Percentiles rank a stretch among this genome's conserved stretches.
Evolutionary conservation across 2,113 vertebrate species (phyloP).

Genomic region (Clarias magur): DNA sequence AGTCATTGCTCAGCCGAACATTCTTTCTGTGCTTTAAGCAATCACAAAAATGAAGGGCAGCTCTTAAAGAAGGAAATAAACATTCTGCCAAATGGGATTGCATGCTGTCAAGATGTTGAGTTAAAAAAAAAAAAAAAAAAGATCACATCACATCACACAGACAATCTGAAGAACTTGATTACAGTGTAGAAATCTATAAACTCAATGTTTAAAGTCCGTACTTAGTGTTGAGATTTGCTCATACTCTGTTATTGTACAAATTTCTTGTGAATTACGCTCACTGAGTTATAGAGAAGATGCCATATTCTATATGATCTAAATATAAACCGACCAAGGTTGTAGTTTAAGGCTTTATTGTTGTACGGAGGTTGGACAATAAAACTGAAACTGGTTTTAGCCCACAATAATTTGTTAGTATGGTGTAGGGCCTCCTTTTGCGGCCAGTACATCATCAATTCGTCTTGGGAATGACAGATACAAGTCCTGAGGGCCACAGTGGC

Average conservation of each 20-base stretch:
- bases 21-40: not conserved
- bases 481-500: too few relatives aligned
- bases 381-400: too few relatives aligned
- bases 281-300: not conserved
- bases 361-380: too few relatives aligned
- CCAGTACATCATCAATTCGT: too few relatives aligned
- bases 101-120: not conserved
- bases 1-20: not conserved
- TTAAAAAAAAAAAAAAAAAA: not conserved
- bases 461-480: too few relatives aligned
- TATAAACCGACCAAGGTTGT: not conserved
- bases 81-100: not conserved
- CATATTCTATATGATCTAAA: not conserved
- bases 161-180: not conserved
- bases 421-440: too few relatives aligned
- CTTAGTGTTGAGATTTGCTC: not conserved
- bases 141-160: not conserved
- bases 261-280: not conserved
- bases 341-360: not conserved
- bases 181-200: not conserved
- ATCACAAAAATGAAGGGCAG: not conserved
- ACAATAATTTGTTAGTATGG: too few relatives aligned
- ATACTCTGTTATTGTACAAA: not conserved
- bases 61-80: not conserved
- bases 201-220: not conserved